Evolutionary conservation across 2,113 vertebrate genomes (phyloP).

Genomic region (Sinocyclocheilus anophthalmus): DNA sequence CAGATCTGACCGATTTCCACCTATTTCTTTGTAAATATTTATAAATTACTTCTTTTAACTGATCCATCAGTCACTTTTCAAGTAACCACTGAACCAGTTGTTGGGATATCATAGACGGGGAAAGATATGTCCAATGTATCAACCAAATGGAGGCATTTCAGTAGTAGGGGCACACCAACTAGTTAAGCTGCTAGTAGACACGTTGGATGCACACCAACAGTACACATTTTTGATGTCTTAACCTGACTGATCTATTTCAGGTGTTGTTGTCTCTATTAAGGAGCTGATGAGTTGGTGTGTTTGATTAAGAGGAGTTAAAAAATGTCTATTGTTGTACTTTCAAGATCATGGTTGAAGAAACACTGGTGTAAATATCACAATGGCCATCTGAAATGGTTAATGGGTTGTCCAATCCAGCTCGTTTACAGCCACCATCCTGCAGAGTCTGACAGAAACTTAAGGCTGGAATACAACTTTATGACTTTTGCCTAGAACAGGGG

Average conservation of each 20-base stretch:
- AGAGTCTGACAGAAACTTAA: neutral
- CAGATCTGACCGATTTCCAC: neutral
- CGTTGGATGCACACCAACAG: no score
- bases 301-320: no score
- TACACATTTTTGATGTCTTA: no score
- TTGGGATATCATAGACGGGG: neutral
- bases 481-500: no score
- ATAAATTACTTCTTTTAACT: neutral
- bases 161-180: neutral
- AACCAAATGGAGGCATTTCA: neutral
- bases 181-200: no score
- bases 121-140: neutral
- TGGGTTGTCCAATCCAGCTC: neutral
- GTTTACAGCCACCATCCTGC: neutral
- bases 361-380: no score
- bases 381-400: no score
- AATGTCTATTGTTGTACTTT: no score
- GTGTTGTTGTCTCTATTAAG: no score
- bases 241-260: no score
- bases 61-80: neutral
- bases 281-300: no score
- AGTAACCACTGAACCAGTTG: neutral
- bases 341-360: no score
- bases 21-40: neutral
- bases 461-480: neutral